Evolutionary conservation across 1,140 invertebrate genomes (phyloP).

Genomic region (Leptopilina clavipes): DNA sequence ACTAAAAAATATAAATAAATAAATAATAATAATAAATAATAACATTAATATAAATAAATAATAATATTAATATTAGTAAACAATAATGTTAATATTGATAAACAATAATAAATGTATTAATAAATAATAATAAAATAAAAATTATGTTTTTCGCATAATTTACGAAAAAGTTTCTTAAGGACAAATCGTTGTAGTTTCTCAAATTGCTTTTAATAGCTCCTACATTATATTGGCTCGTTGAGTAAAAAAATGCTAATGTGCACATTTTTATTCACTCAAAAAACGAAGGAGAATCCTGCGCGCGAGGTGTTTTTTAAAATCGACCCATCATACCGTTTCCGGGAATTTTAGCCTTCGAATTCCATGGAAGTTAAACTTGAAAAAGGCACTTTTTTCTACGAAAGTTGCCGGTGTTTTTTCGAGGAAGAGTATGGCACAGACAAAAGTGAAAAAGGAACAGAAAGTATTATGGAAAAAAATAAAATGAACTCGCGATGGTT

Average conservation of each 20-base stretch:
- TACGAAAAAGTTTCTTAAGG: not conserved
- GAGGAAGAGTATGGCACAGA: not conserved
- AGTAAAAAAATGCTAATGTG: slow-evolving; percentile 25
- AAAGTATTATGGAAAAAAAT: too few relatives aligned
- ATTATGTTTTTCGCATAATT: not conserved
- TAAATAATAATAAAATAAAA: not conserved
- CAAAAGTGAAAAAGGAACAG: not conserved
- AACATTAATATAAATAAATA: too few relatives aligned
- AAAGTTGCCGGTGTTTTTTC: slow-evolving; percentile 16
- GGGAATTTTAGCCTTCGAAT: slow-evolving; percentile 31
- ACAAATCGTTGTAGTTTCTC: not conserved
- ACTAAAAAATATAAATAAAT: too few relatives aligned
- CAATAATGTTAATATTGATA: too few relatives aligned
- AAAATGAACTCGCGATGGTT: not conserved
- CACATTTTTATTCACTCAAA: not conserved
- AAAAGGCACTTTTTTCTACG: slow-evolving; percentile 21
- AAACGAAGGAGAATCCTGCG: not conserved
- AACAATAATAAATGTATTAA: too few relatives aligned
- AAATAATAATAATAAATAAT: too few relatives aligned
- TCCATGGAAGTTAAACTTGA: slow-evolving; percentile 5
- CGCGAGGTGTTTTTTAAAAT: not conserved
- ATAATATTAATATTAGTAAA: too few relatives aligned
- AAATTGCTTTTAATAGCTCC: slow-evolving; percentile 8
- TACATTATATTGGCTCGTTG: not conserved
- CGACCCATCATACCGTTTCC: slow-evolving; percentile 7